Evolutionary conservation across 2,113 vertebrate species (phyloP), one percentile per base, ranked within the genome.

Genomic region (Muntiacus reevesi): DNA sequence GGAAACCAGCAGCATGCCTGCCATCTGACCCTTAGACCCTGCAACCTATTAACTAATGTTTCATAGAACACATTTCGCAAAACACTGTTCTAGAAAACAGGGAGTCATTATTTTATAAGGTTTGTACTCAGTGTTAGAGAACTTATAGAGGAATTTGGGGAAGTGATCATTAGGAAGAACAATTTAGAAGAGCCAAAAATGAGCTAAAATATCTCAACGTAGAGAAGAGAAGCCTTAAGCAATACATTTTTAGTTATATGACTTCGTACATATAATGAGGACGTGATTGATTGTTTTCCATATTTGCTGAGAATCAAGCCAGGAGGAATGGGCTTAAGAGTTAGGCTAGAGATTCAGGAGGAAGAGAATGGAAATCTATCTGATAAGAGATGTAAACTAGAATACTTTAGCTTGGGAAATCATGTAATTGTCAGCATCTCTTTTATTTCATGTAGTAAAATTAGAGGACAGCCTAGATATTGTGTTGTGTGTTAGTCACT

Each of bases 391-490:
- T 93, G 94, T 87, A 87, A 97, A 84, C 86, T 87, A 97, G 93
- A 91, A 93, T 64, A 95, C 78, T 94, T 97, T 96, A 97, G 97
- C 93, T 95, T 95, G 93, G 93, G 95, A 98, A 97, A 96, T 96
- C 95, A 97, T 64, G 40, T 92, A 85, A 94, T 94, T 97, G 91
- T n/a, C 45, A 57, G 33, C 89, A 62, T 89, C 87, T 97, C 79
- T 94, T 91, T 57, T 52, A 91, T 97, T 96, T 96, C 19, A 52
- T 55, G 23, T 71, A 92, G 88, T 97, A 93, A 97, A 97, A 91
- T 93, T 67, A 83, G 50, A 36, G 88, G 36, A 81, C 17, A 97
- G 50, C 54, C 45, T 86, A 60, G 33, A 88, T 43, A 76, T 7
- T 40, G 10, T 40, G 67, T 40, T 71, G n/a, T 40, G n/a, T 40